A percentile compares a stretch with the other conserved stretches of the same genome.
These are phyloP conservation scores for Noctua janthe DNA, from an alignment of 2,888 invertebrate genomes.

Conservation along the genomic window DNA sequence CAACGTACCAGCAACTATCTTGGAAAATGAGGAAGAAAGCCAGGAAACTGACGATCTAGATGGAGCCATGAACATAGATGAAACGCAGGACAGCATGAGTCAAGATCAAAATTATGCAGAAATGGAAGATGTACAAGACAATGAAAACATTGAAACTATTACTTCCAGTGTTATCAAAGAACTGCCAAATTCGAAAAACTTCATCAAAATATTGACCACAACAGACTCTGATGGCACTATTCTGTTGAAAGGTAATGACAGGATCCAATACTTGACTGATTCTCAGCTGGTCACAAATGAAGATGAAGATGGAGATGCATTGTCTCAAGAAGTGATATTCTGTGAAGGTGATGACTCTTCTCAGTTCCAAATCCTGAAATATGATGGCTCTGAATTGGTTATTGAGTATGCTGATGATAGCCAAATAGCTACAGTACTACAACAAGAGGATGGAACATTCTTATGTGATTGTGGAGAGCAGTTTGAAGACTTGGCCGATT, in stretches of 20 bases:
- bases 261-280: constrained; percentile 81
- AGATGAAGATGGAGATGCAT: constrained; percentile 76
- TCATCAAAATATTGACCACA: constrained; percentile 83
- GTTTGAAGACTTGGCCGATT: constrained; percentile 83
- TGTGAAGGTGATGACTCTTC: constrained; percentile 86
- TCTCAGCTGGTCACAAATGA: constrained; percentile 75
- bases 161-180: constrained; percentile 63
- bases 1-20: constrained; percentile 86
- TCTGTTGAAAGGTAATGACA: constrained; percentile 79
- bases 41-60: constrained; percentile 76
- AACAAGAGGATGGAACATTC: constrained; percentile 85
- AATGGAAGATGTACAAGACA: constrained; percentile 65
- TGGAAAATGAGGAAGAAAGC: constrained; percentile 85
- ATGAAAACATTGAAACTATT: constrained; percentile 65
- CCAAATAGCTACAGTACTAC: constrained; percentile 83
- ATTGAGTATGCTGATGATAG: constrained; percentile 87
- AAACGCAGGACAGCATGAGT: constrained; percentile 70
- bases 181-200: constrained; percentile 73
- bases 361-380: constrained; percentile 86
- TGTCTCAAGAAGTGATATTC: constrained; percentile 85
- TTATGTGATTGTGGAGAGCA: constrained; percentile 87
- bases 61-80: constrained; percentile 76
- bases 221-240: constrained; percentile 80
- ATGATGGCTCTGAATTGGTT: constrained; percentile 85
- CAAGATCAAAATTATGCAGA: constrained; percentile 68